These are phyloP conservation scores for Thomomys bottae DNA, from an alignment of 2,113 vertebrate species.

Conservation along the genomic window DNA sequence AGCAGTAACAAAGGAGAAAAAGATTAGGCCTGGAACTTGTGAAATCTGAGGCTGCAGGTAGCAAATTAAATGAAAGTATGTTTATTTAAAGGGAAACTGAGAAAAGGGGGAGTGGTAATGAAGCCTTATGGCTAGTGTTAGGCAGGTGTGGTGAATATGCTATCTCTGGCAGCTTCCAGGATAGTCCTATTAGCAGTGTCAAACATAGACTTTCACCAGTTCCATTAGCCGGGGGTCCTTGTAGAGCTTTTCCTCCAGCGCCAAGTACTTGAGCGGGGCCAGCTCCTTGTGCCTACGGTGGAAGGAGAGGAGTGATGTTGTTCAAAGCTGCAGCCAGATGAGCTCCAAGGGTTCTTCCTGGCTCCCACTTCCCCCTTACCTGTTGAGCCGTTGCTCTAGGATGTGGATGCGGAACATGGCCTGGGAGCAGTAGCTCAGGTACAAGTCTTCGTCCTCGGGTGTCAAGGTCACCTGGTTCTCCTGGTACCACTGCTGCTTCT, in stretches of 20 bases:
- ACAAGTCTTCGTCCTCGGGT: slow-evolving; percentile 77
- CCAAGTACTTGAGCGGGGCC: slow-evolving; percentile 82
- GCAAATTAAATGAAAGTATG: background rate
- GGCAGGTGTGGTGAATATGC: background rate
- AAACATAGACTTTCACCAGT: background rate
- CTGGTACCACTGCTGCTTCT: slow-evolving; percentile 87
- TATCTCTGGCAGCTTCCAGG: background rate
- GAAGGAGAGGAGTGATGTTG: background rate
- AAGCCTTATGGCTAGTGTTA: background rate
- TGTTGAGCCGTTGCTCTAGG: slow-evolving; percentile 83
- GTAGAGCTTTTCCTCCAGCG: slow-evolving; percentile 84
- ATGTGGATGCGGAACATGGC: slow-evolving; percentile 85
- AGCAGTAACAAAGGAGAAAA: background rate
- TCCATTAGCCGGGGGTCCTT: slow-evolving; percentile 82
- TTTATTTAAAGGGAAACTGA: slow-evolving; percentile 60
- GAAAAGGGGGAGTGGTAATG: background rate
- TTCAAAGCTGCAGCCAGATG: background rate
- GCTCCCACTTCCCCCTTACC: slow-evolving; percentile 72
- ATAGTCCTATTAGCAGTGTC: background rate
- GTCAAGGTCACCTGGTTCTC: slow-evolving; percentile 84
- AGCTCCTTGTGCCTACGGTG: slow-evolving; percentile 84
- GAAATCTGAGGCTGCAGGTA: background rate
- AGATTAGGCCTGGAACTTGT: background rate
- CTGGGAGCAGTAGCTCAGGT: slow-evolving; percentile 83
- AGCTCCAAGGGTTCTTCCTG: accelerated